Base-by-base conservation (phyloP, 2,113 vertebrate species). In the Forbesichthys agassizii region DNA sequence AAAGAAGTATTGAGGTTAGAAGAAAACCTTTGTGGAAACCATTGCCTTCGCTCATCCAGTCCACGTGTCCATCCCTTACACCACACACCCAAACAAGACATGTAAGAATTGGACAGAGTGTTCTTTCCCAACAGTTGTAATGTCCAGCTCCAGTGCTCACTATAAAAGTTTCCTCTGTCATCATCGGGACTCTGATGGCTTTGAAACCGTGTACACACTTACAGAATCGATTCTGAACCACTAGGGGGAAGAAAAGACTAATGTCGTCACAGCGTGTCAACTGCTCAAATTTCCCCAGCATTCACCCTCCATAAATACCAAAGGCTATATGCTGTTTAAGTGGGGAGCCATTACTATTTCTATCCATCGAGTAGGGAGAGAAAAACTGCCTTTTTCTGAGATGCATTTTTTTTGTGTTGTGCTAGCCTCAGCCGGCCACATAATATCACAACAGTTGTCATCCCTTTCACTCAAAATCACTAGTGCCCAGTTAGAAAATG, bases 111-210 rank as follows among this genome's bases (percentile, higher is more conserved):
- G 79, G 62, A 18, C 53, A 70, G 73, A 78, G 72, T 61, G 72
- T 63, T 59, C 72, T 75, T 63, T 65, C 66, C 18, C 59, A 33
- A 49, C 48, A 54, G 56, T 63, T 75, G 66, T 75, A 81, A 84
- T 78, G 72, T 78, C 62, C 66, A 59, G 66, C 72, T 65, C 55
- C 56, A 75, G 71, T 81, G 73, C 47, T 20, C 49, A 69, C 53
- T 73, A 74, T 71, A 51, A 82, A 76, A 77, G 36, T 67, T 69
- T 64, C 59, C 67, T 83, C 81, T 74, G 68, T 64, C 33, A 1
- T 64, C 67, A 52, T 54, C 63, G 27, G 6, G 64, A 61, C 57
- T 66, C 53, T 42, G 64, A 55, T 6, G 10, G 61, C 11, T 52
- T 52, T 52, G 49, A 14, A 14, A 52, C 10, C 11, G 4, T 10